A percentile compares a stretch with the other conserved stretches of the same genome.
Conservation (phyloP, 2,113 vertebrate species). For the Notechis scutatus region DNA sequence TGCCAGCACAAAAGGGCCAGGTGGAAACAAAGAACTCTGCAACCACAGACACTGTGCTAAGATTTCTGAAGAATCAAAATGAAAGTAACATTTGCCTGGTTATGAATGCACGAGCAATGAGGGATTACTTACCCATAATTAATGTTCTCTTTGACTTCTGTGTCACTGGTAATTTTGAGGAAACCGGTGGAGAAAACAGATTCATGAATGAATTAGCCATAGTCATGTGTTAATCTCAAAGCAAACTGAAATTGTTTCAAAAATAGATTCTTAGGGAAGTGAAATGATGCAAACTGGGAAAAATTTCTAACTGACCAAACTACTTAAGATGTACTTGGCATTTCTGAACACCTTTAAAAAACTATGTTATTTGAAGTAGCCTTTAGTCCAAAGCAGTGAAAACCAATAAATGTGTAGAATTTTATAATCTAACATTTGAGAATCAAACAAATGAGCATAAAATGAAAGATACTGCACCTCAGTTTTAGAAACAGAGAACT, state of each 20-base stretch:
- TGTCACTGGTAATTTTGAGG: slow-evolving; percentile 71
- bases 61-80: slow-evolving; percentile 48
- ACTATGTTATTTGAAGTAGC: too few species aligned
- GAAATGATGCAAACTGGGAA: neutral
- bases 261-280: neutral
- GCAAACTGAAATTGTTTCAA: neutral
- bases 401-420: neutral
- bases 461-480: neutral
- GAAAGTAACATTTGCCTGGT: slow-evolving; percentile 32
- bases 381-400: neutral
- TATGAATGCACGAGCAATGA: slow-evolving; percentile 49
- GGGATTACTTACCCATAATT: slow-evolving; percentile 78
- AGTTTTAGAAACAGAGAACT: neutral
- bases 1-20: neutral
- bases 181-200: slow-evolving; percentile 51
- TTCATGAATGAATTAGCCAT: slow-evolving; percentile 55
- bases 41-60: slow-evolving; percentile 16
- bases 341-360: neutral
- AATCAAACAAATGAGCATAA: neutral
- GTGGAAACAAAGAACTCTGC: slow-evolving; percentile 8
- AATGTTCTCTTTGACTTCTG: slow-evolving; percentile 84
- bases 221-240: slow-evolving; percentile 40
- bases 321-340: neutral
- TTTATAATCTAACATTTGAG: neutral
- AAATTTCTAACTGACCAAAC: neutral